A percentile compares a stretch with the other conserved stretches of the same genome.
Conservation (phyloP, 2,113 vertebrate species). For the Stigmatopora nigra region DNA sequence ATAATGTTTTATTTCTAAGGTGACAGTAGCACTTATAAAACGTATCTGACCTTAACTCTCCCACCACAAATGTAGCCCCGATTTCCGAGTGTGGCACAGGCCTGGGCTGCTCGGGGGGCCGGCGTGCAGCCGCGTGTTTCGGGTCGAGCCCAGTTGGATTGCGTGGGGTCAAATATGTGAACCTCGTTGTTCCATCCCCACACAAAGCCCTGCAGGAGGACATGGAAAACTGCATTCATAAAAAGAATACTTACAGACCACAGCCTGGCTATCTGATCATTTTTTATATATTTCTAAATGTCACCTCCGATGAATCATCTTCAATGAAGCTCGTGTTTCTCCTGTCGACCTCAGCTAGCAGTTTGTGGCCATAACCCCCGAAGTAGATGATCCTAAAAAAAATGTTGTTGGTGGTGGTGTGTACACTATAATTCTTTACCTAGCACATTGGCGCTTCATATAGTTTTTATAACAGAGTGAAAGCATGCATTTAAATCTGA, state of each 20-base stretch:
- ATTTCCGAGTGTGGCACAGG: constrained; percentile 75
- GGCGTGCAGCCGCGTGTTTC: constrained; percentile 74
- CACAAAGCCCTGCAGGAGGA: constrained; percentile 70
- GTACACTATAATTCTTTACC: too few relatives aligned
- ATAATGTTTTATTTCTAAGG: constrained; percentile 1
- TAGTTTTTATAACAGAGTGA: neutral
- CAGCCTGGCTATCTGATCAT: neutral
- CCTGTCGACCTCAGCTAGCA: constrained; percentile 70
- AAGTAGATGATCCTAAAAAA: constrained; percentile 84
- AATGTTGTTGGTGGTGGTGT: neutral
- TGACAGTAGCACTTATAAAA: neutral
- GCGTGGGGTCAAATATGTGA: constrained; percentile 82
- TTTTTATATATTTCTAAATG: constrained; percentile 12
- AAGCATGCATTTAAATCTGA: neutral
- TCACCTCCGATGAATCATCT: constrained; percentile 91
- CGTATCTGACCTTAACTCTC: constrained; percentile 80
- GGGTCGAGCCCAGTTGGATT: constrained; percentile 79
- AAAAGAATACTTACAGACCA: constrained; percentile 28
- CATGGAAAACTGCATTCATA: constrained; percentile 41
- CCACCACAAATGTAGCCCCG: constrained; percentile 90
- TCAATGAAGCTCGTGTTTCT: constrained; percentile 79
- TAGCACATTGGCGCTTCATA: too few relatives aligned
- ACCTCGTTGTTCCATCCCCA: constrained; percentile 97
- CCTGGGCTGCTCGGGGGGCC: constrained; percentile 85
- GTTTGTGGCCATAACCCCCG: constrained; percentile 90